Conservation (phyloP, 2,888 invertebrate species). For the Tenthredo livida region DNA sequence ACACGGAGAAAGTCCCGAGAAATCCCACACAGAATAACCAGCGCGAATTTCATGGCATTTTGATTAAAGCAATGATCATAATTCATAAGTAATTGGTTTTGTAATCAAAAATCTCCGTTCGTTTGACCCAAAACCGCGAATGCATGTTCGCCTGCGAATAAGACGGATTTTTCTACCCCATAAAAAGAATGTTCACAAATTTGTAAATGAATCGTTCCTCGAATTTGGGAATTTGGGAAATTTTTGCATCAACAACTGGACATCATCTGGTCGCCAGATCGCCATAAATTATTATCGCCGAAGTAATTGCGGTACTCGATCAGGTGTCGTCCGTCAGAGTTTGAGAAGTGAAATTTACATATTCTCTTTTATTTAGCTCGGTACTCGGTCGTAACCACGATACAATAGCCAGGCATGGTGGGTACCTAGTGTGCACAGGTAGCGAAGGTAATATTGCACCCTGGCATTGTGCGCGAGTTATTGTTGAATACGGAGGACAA, state of each 20-base stretch:
- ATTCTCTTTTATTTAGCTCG: not conserved
- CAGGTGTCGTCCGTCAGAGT: conserved; percentile 42
- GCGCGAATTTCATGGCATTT: not conserved
- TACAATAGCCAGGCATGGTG: conserved; percentile 39
- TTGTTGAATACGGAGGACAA: conserved; percentile 11
- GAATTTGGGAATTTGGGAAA: not conserved
- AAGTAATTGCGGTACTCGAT: conserved; percentile 31
- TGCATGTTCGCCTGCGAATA: not conserved
- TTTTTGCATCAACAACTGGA: conserved; percentile 36
- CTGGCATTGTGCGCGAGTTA: conserved; percentile 27
- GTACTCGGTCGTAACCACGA: conserved; percentile 35
- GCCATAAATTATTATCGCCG: not conserved
- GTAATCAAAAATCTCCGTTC: not conserved
- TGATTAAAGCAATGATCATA: not conserved
- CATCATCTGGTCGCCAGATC: conserved; percentile 49
- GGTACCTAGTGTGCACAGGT: conserved; percentile 35
- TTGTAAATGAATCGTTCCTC: not conserved
- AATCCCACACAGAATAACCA: not conserved
- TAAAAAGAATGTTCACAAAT: not conserved
- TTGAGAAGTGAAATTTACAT: conserved; percentile 23
- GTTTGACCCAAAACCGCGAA: not conserved
- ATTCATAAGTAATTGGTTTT: not conserved
- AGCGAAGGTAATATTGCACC: conserved; percentile 45
- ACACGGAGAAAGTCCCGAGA: not conserved
- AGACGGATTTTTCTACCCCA: not conserved